Evolutionary conservation across 2,113 vertebrate genomes (phyloP), one percentile per base, ranked within the genome.

Genomic region (Rhinolophus ferrumequinum): DNA sequence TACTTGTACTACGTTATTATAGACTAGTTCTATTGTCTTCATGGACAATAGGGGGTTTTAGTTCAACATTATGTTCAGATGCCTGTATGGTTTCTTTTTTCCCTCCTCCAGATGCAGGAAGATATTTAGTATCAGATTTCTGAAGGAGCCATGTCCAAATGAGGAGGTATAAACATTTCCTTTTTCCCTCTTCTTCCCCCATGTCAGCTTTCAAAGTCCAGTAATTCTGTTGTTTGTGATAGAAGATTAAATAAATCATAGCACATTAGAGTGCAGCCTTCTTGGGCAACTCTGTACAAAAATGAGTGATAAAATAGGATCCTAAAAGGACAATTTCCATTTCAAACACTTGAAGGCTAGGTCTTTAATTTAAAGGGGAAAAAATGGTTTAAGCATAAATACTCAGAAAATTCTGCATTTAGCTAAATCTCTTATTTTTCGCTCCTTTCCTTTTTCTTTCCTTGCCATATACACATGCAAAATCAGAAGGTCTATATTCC

Each of bases 31-130:
- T 94, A 96, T 97, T 98, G 97, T 98, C 95, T 93, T 60, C 26
- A 19, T 44, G 47, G 90, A 98, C 97, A 98, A 97, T 97, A 81
- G 97, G 84, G 90, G 88, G 88, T 96, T 97, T 96, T 96, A 97
- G 97, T 97, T 96, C 96, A 93, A 80, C 73, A 90, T 95, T 96
- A 94, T 67, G 33, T 90, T 93, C 85, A 87, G 89, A 96, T 84
- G 94, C 47, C 86, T 96, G 94, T 91, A 94, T 80, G 50, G 84
- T 94, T 89, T 96, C 94, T 97, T 96, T 97, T 91, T 97, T 98
- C 70, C 60, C 75, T 97, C 64, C 47, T 94, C 91, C 95, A 96
- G 91, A 97, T 93, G 75, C 94, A 95, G 93, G 80, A 66, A 97
- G 97, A 98, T 97, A 97, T 83, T 93, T 82, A 84, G 69, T 77